A percentile compares a stretch with the other conserved stretches of the same genome.
phyloP scores from a whole-genome alignment of 2,113 vertebrate genomes.

The Rana temporaria region DNA sequence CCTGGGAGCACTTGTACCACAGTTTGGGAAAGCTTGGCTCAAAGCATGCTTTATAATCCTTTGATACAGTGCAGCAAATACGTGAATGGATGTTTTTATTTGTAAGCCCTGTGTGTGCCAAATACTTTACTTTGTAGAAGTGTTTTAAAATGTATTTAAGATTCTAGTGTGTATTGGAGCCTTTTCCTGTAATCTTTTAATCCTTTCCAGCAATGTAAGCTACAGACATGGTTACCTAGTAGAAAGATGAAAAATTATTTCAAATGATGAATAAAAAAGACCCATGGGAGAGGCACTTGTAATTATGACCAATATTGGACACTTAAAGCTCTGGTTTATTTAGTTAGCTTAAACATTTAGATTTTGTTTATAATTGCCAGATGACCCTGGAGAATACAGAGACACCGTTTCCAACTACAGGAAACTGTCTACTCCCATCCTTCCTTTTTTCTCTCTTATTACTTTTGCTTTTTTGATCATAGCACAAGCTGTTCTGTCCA shows the following conservation, averaged over 20 bases:
- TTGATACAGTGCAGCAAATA: conserved; percentile 1
- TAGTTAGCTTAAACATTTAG: background rate
- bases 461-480: background rate
- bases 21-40: background rate
- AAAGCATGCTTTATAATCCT: conserved; percentile 11
- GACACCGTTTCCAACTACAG: conserved; percentile 10
- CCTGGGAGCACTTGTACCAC: conserved; percentile 5
- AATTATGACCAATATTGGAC: background rate
- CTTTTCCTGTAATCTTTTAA: conserved; percentile 32
- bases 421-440: conserved; percentile 34
- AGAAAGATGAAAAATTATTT: conserved; percentile 7
- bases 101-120: conserved; percentile 30
- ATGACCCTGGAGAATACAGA: conserved; percentile 8
- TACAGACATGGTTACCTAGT: background rate
- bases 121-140: conserved; percentile 35
- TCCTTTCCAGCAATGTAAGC: conserved; percentile 24
- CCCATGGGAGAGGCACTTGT: background rate
- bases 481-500: background rate
- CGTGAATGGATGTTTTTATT: conserved; percentile 5
- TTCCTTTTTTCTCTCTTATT: conserved; percentile 19
- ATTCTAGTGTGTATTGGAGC: conserved; percentile 19
- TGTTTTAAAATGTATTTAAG: conserved; percentile 23
- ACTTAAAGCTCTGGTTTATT: background rate
- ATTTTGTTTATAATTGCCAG: background rate
- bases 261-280: background rate